Evolutionary conservation across 2,888 invertebrate species (phyloP), one percentile per base, ranked within the genome.

Genomic region (Polia nebulosa): DNA sequence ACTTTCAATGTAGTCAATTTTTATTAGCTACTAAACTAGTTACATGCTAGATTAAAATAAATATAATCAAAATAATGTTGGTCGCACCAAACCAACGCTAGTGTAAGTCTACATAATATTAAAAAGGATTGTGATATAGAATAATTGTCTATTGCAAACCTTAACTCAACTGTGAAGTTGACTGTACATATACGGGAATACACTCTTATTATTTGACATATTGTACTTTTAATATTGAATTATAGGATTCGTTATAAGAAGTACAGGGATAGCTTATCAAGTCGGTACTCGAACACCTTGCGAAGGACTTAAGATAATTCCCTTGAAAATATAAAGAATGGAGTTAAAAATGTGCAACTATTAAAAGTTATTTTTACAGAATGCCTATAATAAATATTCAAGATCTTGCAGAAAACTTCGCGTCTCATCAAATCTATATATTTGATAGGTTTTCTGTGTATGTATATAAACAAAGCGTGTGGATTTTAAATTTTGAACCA

Each of bases 121-220:
- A 85, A 80, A 81, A 82, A 90, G 90, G 92, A 93, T 91, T 93
- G 93, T 93, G 93, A 93, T 93, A 92, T 92, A 91, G 89, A 88
- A 87, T 92, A 90, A 91, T 90, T 87, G 75, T 90, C 87, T 87
- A 90, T 92, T 85, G 71, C 89, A 88, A 86, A 82, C 84, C 85
- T 82, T 86, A 81, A 68, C 47, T 80, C 66, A 57, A 73, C 57
- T 71, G 56, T 58, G 27, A 72, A 70, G 78, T 64, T 72, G 69
- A 66, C 20, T 75, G 69, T 77, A 81, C 59, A 74, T 32, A 53
- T 62, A 63, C 47, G 64, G 64, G 34, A 66, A 66, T 53, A 76
- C 71, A 67, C 65, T 60, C 59, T 78, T 63, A 60, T 71, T 52
- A 71, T 55, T 80, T 80, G 71, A 80, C 71, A 55, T 45, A n/a